Evolutionary conservation across 2,113 vertebrate genomes (phyloP), one percentile per base, ranked within the genome.

Genomic region (Ameiurus melas): DNA sequence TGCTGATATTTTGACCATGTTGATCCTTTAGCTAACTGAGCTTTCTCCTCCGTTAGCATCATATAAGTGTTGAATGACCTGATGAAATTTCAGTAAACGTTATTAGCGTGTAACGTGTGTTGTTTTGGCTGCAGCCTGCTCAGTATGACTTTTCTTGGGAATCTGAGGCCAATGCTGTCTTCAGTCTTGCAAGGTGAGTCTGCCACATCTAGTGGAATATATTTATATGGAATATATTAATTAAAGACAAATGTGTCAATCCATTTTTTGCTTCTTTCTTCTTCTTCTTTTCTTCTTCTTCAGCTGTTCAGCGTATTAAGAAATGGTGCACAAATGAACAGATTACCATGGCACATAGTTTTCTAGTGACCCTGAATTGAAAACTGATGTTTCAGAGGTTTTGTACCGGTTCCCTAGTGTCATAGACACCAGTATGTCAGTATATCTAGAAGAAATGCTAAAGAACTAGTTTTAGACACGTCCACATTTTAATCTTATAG

Each of bases 101-200:
- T 20, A 22, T 36, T 36, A 22, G 2, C 3, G 25, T 39, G 2
- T 27, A 27, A 36, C 75, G n/a, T 77, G 39, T 83, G 57, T 36
- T 58, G 4, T 33, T 86, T 71, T 81, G 30, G 43, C 14, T 70
- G 36, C 70, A 91, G 90, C 55, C 20, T 70, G 64, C n/a, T 36
- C 30, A 84, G 3, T 30, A 95, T 95, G 94, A 86, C 87, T 7
- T 93, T 84, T 2, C 58, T 94, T 1, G 92, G 91, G 89, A 90
- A 87, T 84, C 70, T 95, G 85, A 94, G 92, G 64, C 89, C 95
- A 0, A 27, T 81, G 83, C 62, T 95, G 89, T 91, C 89, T 1
- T 92, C 93, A 0, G 91, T 95, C 19, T 5, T 93, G 39, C 92
- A 93, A 87, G 94, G 95, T 94, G 39, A 89, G 92, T 90, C 33